Evolutionary conservation across 2,888 invertebrate species (phyloP), one percentile per base, ranked within the genome.

Genomic region (Ichneumoninae sp.): DNA sequence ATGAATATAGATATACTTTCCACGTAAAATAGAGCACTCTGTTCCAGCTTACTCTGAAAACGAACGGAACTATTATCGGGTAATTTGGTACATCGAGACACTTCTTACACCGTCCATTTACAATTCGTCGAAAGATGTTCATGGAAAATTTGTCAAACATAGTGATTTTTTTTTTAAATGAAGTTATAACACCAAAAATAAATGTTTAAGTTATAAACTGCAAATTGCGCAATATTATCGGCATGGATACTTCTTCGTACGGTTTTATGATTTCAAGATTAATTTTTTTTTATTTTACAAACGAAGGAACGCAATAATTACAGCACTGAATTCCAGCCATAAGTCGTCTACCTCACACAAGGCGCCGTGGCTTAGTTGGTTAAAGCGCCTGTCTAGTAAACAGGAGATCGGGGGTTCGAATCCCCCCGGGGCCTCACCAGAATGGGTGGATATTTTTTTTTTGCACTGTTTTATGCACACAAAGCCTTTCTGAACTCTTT

Each of bases 351-450:
- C 16, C 1, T 10, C 1, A 30, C 3, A 36, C 74, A 91, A 94
- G 96, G 96, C 95, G 95, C 95, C 95, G 95, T 96, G 96, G 96
- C 96, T 96, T 96, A 96, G 96, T 96, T 96, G 96, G 96, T 96
- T 95, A 95, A 95, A 95, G 95, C 95, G 95, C 95, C 95, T 95
- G 95, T 95, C 95, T 95, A 95, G 95, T 95, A 95, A 95, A 95
- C 95, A 95, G 95, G 95, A 40, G 40, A 95, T 95, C 95, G 95
- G 94, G 95, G 94, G 95, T 95, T 95, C 95, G 95, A 95, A 95
- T 95, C 95, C 94, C 95, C 94, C 95, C 95, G 95, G 95, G 94
- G 95, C 95, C 95, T 95, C 74, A 69, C 81, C 71, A 65, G 13
- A 65, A 73, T 19, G 65, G 71, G 66, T 76, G 74, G 52, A 52